Conservation (phyloP, 2,888 invertebrate genomes). For the Leptura quadrifasciata region DNA sequence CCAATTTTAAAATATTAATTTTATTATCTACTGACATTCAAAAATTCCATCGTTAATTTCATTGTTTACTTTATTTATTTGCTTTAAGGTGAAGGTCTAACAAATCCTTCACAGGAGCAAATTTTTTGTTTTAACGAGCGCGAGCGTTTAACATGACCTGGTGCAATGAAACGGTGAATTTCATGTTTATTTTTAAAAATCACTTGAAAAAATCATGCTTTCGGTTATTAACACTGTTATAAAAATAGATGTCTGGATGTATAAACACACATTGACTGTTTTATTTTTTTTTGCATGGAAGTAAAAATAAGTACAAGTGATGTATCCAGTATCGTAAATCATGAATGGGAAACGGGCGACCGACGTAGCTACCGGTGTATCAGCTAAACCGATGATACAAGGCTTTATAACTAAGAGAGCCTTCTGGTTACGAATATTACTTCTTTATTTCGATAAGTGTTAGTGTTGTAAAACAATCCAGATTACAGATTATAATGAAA, state of each 20-base stretch:
- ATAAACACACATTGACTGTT: background rate
- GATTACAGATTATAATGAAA: no score
- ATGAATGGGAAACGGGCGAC: no score
- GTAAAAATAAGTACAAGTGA: no score
- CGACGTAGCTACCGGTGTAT: no score
- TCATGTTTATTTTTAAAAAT: slow-evolving; percentile 20
- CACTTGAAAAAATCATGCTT: background rate
- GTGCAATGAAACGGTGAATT: slow-evolving; percentile 15
- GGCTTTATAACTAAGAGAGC: no score
- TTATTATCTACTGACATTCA: background rate
- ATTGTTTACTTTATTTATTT: background rate
- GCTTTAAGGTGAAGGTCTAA: background rate
- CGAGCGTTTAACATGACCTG: slow-evolving; percentile 16
- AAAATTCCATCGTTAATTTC: background rate
- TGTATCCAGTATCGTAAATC: no score
- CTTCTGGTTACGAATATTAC: no score
- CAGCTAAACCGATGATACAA: no score
- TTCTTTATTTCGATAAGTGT: no score
- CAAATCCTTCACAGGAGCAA: background rate
- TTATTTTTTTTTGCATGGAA: no score
- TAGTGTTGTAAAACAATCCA: no score
- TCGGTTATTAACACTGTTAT: slow-evolving; percentile 8
- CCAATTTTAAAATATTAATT: background rate
- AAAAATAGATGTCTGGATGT: slow-evolving; percentile 6
- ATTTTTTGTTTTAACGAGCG: background rate